Conservation (phyloP, 2,797 vertebrate genomes). For the Micromesistius poutassou region DNA sequence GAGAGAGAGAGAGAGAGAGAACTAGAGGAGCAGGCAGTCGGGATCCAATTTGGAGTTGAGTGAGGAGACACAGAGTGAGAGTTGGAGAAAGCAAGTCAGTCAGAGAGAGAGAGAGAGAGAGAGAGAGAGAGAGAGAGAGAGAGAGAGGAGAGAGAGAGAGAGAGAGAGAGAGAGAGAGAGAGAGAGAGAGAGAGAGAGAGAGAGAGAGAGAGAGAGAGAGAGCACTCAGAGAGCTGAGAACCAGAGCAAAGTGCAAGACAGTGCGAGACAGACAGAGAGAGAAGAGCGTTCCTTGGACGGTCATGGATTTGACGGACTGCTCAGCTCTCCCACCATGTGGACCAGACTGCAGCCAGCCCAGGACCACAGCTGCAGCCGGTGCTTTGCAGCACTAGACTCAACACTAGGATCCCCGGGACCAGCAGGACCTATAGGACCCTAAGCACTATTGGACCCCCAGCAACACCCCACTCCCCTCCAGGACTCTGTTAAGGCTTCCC, state of each 20-base stretch:
- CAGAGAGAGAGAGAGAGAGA: conserved; percentile 25
- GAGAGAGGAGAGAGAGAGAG: conserved; percentile 50
- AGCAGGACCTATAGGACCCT: background rate
- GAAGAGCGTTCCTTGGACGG: conserved; percentile 38
- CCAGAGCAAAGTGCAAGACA: conserved; percentile 13
- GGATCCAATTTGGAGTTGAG: background rate
- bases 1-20: conserved; percentile 33
- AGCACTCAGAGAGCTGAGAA: conserved; percentile 10
- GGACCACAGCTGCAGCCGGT: conserved; percentile 4
- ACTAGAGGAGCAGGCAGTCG: background rate
- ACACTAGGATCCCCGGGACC: conserved; percentile 32
- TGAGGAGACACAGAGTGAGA: conserved; percentile 41
- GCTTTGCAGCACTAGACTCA: conserved; percentile 44
- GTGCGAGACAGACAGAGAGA: conserved; percentile 31
- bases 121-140: conserved; percentile 48
- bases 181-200: conserved; percentile 25
- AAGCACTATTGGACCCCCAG: background rate
- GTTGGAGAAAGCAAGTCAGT: conserved; percentile 27
- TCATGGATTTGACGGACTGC: conserved; percentile 62
- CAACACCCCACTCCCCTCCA: background rate
- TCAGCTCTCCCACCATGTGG: conserved; percentile 44
- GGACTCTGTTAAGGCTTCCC: conserved; percentile 20
- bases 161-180: conserved; percentile 44
- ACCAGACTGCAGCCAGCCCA: conserved; percentile 47
- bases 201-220: conserved; percentile 44